Evolutionary conservation across 1,140 invertebrate genomes (phyloP).

Genomic region (Drosophila elegans): DNA sequence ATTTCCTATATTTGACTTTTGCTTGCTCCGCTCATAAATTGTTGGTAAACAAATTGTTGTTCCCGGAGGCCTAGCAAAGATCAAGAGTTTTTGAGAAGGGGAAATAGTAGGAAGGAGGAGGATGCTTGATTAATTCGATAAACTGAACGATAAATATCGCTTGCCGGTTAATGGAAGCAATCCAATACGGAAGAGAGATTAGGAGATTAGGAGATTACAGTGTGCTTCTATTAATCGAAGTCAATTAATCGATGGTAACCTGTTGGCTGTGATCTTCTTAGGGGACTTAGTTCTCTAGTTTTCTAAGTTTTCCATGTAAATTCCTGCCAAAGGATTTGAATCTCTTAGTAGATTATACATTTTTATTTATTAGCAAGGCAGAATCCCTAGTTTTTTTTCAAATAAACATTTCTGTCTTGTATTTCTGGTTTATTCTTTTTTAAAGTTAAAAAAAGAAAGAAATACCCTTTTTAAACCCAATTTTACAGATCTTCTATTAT

Average conservation of each 20-base stretch:
- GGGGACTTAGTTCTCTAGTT: not conserved
- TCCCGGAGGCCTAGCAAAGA: not conserved
- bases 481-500: not conserved
- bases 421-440: no score
- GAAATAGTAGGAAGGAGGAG: not conserved
- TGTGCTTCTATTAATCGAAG: slow-evolving; percentile 1
- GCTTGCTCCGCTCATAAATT: slow-evolving; percentile 32
- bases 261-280: not conserved
- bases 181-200: slow-evolving; percentile 1
- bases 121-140: slow-evolving; percentile 46
- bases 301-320: no score
- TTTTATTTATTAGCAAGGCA: no score
- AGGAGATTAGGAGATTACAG: not conserved
- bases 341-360: no score
- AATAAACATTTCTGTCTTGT: no score
- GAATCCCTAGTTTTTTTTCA: no score
- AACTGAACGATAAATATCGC: slow-evolving; percentile 34
- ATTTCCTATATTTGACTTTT: slow-evolving; percentile 21
- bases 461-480: no score
- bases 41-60: slow-evolving; percentile 44
- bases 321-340: no score
- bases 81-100: not conserved
- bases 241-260: slow-evolving; percentile 6
- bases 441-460: no score
- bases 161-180: slow-evolving; percentile 28